Conservation (phyloP, 2,888 invertebrate genomes). For the Rhodophaea formosa region DNA sequence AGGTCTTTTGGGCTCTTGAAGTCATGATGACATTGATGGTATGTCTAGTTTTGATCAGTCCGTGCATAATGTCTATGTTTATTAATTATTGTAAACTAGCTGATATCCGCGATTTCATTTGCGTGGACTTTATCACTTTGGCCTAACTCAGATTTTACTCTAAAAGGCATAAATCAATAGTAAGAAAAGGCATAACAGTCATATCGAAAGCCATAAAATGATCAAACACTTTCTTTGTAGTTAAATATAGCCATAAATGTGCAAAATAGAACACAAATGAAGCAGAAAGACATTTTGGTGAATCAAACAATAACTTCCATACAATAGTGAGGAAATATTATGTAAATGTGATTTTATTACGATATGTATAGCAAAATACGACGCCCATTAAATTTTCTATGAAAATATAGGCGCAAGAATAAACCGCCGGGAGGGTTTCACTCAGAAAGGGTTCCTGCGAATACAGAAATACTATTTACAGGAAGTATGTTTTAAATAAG, state of each 20-base stretch:
- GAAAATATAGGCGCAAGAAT: constrained; percentile 25
- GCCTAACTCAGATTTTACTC: no score
- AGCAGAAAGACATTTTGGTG: constrained; percentile 8
- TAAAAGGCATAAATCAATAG: no score
- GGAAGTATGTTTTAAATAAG: no score
- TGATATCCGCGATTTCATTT: no score
- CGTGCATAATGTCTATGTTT: no score
- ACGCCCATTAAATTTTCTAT: constrained; percentile 20
- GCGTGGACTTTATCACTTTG: no score
- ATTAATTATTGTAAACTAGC: no score
- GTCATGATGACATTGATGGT: no score
- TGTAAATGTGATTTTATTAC: constrained; percentile 21
- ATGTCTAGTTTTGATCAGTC: no score
- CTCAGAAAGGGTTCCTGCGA: no score
- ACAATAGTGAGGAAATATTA: constrained; percentile 9
- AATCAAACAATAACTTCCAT: constrained; percentile 8
- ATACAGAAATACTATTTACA: no score
- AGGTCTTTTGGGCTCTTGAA: no score
- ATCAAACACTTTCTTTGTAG: not conserved
- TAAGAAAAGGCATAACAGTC: not conserved
- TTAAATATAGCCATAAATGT: not conserved
- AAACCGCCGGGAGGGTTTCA: not conserved
- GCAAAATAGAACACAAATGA: constrained; percentile 10
- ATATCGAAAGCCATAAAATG: not conserved
- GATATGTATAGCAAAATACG: constrained; percentile 20